Base-by-base conservation (phyloP, 2,888 invertebrate species). In the Gastracanthus pulcherrimus region DNA sequence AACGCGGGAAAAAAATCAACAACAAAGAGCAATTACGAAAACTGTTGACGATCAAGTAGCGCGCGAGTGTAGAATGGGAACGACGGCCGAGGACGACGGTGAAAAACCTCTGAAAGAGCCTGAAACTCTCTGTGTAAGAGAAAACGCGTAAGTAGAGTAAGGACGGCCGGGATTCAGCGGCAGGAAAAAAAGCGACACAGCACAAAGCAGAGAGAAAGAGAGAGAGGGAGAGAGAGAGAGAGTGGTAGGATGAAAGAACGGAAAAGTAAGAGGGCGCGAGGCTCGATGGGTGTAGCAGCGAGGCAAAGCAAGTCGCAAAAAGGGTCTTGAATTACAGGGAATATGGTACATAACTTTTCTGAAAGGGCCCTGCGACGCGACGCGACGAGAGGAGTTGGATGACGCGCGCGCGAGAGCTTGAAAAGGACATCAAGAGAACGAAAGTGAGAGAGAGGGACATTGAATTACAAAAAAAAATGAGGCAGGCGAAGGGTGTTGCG, bases 321-420 rank as follows among this genome's bases (percentile, higher is more conserved):
- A 76, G 81, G 81, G 74, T 78, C 79, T 85, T 84, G 82, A 84
- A 84, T 86, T 86, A 84, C 85, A 76, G 58, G 62, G 82, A 84
- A 84, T 84, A 85, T 84, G 86, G 84, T 84, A 86, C 85, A 85
- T 84, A 86, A 85, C 76, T 84, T 85, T 84, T 84, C 75, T 78
- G 81, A 83, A 82, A 85, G 60, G 83, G 84, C 83, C 58, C 60
- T 31, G 62, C 77, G n/a, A n/a, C n/a, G n/a, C n/a, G 74, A 76
- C 72, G 75, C 9, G 4, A 51, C n/a, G 48, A 31, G 58, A 58
- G 29, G 45, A 13, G 16, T 41, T 4, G 45, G 26, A 26, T 26
- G 41, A 19, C 60, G 38, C 31, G n/a, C n/a, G n/a, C n/a, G n/a
- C n/a, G n/a, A n/a, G n/a, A n/a, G n/a, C n/a, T n/a, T 45, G 74